Base-by-base conservation (phyloP, 2,888 invertebrate species). In the Spisula subtruncata region DNA sequence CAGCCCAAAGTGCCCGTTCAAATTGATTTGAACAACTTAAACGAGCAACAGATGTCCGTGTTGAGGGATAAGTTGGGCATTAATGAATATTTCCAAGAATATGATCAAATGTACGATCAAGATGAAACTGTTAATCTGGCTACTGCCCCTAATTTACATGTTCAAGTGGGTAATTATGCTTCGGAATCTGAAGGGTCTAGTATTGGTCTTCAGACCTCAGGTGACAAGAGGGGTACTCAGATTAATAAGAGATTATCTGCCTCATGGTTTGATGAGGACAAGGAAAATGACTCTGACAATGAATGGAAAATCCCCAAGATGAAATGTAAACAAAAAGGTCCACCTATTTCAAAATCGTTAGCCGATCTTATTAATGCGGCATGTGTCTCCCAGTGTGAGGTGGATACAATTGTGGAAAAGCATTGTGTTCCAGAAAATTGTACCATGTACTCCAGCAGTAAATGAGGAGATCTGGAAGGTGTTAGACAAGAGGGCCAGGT, bases 381-480 rank as follows among this genome's bases (percentile, higher is more conserved):
- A 29, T 81, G 84, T 32, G 51, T 54, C 16, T 18, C 85, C 0
- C 66, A 41, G 25, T 85, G 85, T 85, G 81, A 80, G 32, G 85
- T 81, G 20, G 66, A 84, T 18, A 20, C 18, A n/a, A 60, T 71
- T 79, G n/a, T 84, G 6, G 32, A 66, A 1, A 81, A 85, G 32
- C 81, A 89, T 71, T 25, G 66, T n/a, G 51, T 89, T 5, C 82
- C 89, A 35, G 80, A 60, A 18, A 89, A 85, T 35, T 89, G 79
- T 48, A 80, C 84, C 16, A 88, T 56, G 48, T n/a, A 41, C 71
- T 16, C 89, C 89, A 12, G 6, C 32, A n/a, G 89, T 85, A 2
- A 85, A 89, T 81, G 10, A 41, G 32, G 85, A 89, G 75, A 85
- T 89, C 29, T 88, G 88, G 85, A 88, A 35, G 29, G 82, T 66